Evolutionary conservation across 2,113 vertebrate species (phyloP).

Genomic region (Gambusia affinis): DNA sequence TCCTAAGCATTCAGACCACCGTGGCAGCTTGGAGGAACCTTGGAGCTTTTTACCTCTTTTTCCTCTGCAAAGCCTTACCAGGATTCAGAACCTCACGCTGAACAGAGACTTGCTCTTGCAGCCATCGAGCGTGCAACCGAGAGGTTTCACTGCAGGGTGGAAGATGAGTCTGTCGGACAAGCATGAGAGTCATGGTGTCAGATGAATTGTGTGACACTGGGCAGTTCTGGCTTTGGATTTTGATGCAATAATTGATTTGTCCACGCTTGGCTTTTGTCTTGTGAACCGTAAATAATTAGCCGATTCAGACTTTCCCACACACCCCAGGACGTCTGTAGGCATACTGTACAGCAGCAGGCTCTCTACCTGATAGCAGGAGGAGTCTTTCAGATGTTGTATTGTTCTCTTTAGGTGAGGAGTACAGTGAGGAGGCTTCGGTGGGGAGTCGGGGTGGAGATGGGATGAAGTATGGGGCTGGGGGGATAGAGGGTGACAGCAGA

Average conservation of each 20-base stretch:
- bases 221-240: slow-evolving; percentile 34
- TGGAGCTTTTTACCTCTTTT: slow-evolving; percentile 47
- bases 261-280: slow-evolving; percentile 33
- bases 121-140: slow-evolving; percentile 1
- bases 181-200: slow-evolving; percentile 35
- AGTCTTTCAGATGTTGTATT: slow-evolving; percentile 77
- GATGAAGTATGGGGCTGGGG: too few relatives aligned
- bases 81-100: slow-evolving; percentile 12
- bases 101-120: not conserved
- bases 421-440: slow-evolving; percentile 43
- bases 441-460: not conserved
- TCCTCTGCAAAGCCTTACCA: slow-evolving; percentile 19
- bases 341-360: slow-evolving; percentile 42
- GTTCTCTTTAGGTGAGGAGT: slow-evolving; percentile 64
- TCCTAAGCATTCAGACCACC: slow-evolving; percentile 63
- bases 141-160: slow-evolving; percentile 31
- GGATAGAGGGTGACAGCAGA: not conserved
- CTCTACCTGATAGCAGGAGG: slow-evolving; percentile 74
- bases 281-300: slow-evolving; percentile 9
- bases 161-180: slow-evolving; percentile 28
- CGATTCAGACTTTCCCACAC: slow-evolving; percentile 19
- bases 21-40: slow-evolving; percentile 42
- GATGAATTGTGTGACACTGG: slow-evolving; percentile 40
- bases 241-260: slow-evolving; percentile 21
- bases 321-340: slow-evolving; percentile 6